phyloP scores from a whole-genome alignment of 2,797 vertebrate species.

The Typhlichthys eigenmanni region DNA sequence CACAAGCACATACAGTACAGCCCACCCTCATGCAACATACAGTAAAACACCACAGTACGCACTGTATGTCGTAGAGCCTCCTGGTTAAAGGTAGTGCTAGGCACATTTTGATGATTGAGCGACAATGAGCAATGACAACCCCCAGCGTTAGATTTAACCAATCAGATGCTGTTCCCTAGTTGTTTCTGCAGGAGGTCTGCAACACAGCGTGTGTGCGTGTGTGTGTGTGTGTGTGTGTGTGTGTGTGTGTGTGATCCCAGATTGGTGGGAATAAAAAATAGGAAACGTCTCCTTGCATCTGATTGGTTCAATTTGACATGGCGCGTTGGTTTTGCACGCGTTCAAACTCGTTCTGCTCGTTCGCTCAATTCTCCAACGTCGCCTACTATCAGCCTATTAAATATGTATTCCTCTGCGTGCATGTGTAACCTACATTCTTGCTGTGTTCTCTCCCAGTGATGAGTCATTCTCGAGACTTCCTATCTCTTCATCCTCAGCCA shows the following conservation, averaged over 20 bases:
- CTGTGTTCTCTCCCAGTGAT: conserved; percentile 70
- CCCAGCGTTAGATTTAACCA: no score
- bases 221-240: no score
- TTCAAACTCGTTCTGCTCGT: neutral
- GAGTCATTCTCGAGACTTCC: conserved; percentile 61
- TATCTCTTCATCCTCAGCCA: conserved; percentile 64
- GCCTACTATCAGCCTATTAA: neutral
- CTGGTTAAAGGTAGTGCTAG: neutral
- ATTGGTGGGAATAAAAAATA: no score
- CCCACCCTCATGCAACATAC: neutral
- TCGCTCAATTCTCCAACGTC: neutral
- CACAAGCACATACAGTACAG: neutral
- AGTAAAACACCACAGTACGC: neutral
- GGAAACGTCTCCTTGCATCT: no score
- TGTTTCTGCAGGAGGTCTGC: no score
- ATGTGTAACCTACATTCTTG: conserved; percentile 45
- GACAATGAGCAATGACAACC: no score
- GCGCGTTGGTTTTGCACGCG: neutral
- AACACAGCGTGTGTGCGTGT: no score
- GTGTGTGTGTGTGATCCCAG: no score
- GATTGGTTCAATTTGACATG: no score
- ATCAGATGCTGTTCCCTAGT: no score
- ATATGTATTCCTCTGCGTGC: conserved; percentile 15
- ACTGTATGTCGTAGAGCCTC: neutral
- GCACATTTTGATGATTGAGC: no score